Evolutionary conservation across 2,797 vertebrate species (phyloP), one percentile per base, ranked within the genome.

Genomic region (Sphenopsis melanotis): DNA sequence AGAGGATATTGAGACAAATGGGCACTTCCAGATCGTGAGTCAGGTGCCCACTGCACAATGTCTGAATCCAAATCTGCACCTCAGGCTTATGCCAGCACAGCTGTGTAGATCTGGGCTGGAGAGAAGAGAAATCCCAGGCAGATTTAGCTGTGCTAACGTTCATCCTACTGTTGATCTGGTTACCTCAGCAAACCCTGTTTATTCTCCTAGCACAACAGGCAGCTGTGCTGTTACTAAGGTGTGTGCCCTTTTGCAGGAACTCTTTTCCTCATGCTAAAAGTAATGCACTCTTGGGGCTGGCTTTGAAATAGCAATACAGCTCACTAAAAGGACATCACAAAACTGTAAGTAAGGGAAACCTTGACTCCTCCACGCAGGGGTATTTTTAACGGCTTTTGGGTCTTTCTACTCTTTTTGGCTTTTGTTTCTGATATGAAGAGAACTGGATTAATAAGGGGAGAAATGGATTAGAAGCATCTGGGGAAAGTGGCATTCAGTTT

Each of bases 1-100:
- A 46, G 65, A 88, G 72, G 65, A 29, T 86, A 81, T 80, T 93
- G 83, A 91, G 84, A 87, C 37, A 92, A 92, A 93, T 59, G 47
- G 83, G 22, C 69, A 26, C 23, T 82, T 93, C 63, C 75, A 95
- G 49, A 46, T n/a, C 0, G 0, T 12, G 34, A 80, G 56, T 74
- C 78, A 83, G 78, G 27, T 89, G 89, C 46, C 56, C 49, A 4
- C 46, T 91, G 84, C 84, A 71, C 78, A 66, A 64, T 8, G 17
- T 60, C 78, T 85, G 75, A 83, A 66, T 55, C 50, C 64, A 87
- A 79, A 92, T 76, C n/a, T 6, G 56, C 56, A 74, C 52, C 91
- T 85, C 42, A 49, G 68, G 78, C 60, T 93, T 61, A 10, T 66
- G 32, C 23, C 37, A 41, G 36, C 36, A 59, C 39, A 89, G 63